A percentile compares a stretch with the other conserved stretches of the same genome.
Conservation (phyloP, 1,140 invertebrate species). For the Luehdorfia chinensis region DNA sequence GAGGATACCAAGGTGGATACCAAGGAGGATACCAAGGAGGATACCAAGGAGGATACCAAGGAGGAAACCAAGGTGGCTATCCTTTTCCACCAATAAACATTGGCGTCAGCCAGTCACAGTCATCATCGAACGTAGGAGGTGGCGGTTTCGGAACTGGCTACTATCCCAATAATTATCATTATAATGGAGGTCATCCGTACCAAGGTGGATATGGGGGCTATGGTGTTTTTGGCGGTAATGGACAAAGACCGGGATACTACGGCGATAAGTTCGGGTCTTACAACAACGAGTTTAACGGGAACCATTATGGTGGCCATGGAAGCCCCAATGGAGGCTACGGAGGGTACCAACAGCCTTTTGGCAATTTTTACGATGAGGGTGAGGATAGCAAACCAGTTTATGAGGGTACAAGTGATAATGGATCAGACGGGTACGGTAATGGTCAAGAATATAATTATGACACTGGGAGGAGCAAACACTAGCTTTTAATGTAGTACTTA, state of each 20-base stretch:
- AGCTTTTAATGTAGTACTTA: background rate
- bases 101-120: slow-evolving; percentile 63
- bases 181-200: slow-evolving; percentile 34
- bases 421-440: slow-evolving; percentile 13
- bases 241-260: slow-evolving; percentile 36
- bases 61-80: slow-evolving; percentile 31
- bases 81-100: slow-evolving; percentile 57
- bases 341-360: slow-evolving; percentile 29
- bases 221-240: slow-evolving; percentile 22
- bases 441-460: background rate
- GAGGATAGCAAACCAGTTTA: slow-evolving; percentile 1
- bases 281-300: slow-evolving; percentile 63
- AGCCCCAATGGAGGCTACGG: slow-evolving; percentile 18
- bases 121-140: slow-evolving; percentile 48
- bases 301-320: slow-evolving; percentile 36
- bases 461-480: background rate
- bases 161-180: slow-evolving; percentile 58
- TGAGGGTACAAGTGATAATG: slow-evolving; percentile 6
- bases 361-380: slow-evolving; percentile 27
- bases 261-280: slow-evolving; percentile 41
- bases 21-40: slow-evolving; percentile 20
- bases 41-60: slow-evolving; percentile 14
- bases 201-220: slow-evolving; percentile 20
- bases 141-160: slow-evolving; percentile 42
- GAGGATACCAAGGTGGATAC: slow-evolving; percentile 30